Percentiles rank a stretch among this genome's conserved stretches.
Evolutionary conservation across 2,113 vertebrate genomes (phyloP).

Genomic region (Corydoras sp.): DNA sequence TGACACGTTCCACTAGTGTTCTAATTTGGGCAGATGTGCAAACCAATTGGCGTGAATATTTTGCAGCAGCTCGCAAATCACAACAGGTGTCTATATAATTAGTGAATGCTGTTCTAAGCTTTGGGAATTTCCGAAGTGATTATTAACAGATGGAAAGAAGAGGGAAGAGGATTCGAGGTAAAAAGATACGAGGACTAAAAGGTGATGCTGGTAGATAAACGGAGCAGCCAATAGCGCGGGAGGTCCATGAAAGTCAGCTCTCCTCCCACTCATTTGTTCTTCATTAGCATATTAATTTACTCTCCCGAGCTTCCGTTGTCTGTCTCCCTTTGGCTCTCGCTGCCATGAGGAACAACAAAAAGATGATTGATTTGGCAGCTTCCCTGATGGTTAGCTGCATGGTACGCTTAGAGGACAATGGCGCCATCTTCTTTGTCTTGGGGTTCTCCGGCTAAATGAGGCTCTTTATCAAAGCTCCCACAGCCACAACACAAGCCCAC

Average conservation of each 20-base stretch:
- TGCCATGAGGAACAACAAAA: conserved; percentile 24
- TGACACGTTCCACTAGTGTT: background rate
- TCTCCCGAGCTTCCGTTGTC: background rate
- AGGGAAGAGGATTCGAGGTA: background rate
- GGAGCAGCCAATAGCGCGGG: background rate
- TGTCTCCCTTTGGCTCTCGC: conserved; percentile 8
- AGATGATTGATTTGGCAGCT: conserved; percentile 37
- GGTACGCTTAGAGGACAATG: conserved; percentile 18
- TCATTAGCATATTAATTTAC: conserved; percentile 28
- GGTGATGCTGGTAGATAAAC: background rate
- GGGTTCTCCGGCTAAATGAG: conserved; percentile 46
- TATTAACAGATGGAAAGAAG: conserved; percentile 22
- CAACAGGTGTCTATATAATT: conserved; percentile 23
- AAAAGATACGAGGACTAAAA: conserved; percentile 1
- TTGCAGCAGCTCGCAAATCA: conserved; percentile 24
- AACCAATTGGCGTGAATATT: background rate
- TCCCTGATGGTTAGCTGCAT: conserved; percentile 28
- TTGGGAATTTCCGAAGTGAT: conserved; percentile 16
- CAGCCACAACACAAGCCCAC: background rate
- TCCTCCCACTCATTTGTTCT: conserved; percentile 6
- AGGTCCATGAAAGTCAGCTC: background rate
- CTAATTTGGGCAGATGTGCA: background rate
- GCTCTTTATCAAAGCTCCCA: conserved; percentile 52
- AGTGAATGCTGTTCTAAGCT: conserved; percentile 18
- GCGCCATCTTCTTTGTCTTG: conserved; percentile 45